Conservation (phyloP, 1,140 invertebrate genomes). For the Psix sp. region DNA sequence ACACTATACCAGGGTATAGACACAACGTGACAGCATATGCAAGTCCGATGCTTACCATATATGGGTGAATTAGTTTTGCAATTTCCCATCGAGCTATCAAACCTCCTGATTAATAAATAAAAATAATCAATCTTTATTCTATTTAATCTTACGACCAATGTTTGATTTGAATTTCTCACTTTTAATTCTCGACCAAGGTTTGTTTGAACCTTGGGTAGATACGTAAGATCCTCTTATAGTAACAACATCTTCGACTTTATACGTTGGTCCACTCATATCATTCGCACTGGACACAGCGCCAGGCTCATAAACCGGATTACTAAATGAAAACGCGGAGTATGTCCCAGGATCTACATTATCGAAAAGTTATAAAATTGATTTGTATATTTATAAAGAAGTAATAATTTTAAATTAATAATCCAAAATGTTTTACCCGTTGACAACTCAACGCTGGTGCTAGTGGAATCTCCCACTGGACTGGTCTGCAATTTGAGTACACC, state of each 20-base stretch:
- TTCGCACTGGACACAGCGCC: conserved; percentile 78
- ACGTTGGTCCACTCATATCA: conserved; percentile 79
- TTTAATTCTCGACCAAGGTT: conserved; percentile 81
- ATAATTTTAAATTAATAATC: no score
- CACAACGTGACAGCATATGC: conserved; percentile 93
- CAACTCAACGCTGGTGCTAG: conserved; percentile 63
- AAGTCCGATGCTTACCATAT: conserved; percentile 90
- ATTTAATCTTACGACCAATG: no score
- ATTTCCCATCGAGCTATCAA: conserved; percentile 84
- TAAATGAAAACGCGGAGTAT: conserved; percentile 82
- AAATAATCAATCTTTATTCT: conserved; percentile 4
- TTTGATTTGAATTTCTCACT: conserved; percentile 73
- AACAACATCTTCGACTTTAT: conserved; percentile 90
- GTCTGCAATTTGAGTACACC: conserved; percentile 80
- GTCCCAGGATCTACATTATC: conserved; percentile 74
- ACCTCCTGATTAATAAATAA: conserved; percentile 77
- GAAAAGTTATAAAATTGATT: no score
- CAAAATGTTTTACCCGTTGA: conserved; percentile 65
- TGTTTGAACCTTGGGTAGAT: conserved; percentile 72
- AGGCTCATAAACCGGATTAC: conserved; percentile 88
- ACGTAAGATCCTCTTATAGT: conserved; percentile 80
- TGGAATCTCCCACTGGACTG: conserved; percentile 73
- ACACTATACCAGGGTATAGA: conserved; percentile 92
- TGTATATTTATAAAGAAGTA: no score
- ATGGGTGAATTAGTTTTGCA: conserved; percentile 88